Conservation (phyloP, 53 echinoderm and acorn worm species). For the Arbacia lixula region DNA sequence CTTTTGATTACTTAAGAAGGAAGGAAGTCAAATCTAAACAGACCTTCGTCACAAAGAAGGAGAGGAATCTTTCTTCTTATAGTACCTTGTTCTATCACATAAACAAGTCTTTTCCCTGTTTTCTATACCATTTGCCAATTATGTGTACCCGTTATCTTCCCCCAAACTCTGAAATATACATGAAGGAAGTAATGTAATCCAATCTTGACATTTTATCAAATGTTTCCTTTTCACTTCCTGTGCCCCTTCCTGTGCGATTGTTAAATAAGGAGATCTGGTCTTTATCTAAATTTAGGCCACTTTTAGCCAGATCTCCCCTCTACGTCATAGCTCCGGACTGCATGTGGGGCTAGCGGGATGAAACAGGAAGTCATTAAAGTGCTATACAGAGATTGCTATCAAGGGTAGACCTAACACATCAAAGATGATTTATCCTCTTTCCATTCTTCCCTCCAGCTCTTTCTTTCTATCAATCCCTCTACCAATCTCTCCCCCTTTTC, state of each 20-base stretch:
- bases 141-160: conserved; percentile 45
- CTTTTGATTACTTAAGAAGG: no score
- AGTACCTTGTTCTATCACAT: no score
- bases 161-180: conserved; percentile 14
- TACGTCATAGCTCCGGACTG: background rate
- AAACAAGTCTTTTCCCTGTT: no score
- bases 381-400: conserved; percentile 30
- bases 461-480: background rate
- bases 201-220: conserved; percentile 51
- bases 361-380: conserved; percentile 49
- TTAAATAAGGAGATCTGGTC: conserved; percentile 9
- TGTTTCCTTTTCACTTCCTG: conserved; percentile 50
- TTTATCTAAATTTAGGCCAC: conserved; percentile 35
- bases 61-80: no score
- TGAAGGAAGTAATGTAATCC: conserved; percentile 44
- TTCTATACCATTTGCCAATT: no score
- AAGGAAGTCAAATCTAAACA: no score
- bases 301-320: no score
- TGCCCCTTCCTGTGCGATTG: conserved; percentile 33
- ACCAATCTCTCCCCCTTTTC: background rate
- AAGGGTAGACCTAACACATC: conserved; percentile 1
- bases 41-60: no score
- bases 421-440: background rate
- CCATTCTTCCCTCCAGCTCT: background rate
- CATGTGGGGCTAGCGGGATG: background rate